Evolutionary conservation across 2,888 invertebrate species (phyloP), one percentile per base, ranked within the genome.

Genomic region (Dryomyza anilis): DNA sequence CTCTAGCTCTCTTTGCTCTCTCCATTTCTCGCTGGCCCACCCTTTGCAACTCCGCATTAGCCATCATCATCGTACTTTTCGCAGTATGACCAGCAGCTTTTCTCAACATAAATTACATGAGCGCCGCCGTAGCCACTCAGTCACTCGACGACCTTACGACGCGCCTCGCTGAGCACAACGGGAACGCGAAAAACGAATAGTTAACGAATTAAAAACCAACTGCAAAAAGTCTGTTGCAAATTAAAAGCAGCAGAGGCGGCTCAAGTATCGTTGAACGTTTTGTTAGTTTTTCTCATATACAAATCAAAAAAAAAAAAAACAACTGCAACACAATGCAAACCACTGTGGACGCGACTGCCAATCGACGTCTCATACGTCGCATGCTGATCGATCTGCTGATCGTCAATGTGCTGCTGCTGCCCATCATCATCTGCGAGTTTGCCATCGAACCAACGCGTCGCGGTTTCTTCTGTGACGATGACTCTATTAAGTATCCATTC

Each of bases 381-480:
- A 45, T 76, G 7, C 65, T 78, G 1, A 46, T 73, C 57, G 79
- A 79, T 48, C 67, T 79, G 12, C 63, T 78, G 2, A 65, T 80
- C 16, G 57, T 76, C 3, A 67, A 76, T 19, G 65, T 73, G 14
- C 70, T 80, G 7, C 0, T 66, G 1, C 72, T 80, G 59, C 78
- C 79, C 33, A 69, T 76, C 21, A 66, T 67, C 43, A 69, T 79
- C 57, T 78, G 59, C 61, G 79, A 80, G 68, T 75, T 73, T 21
- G 74, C 60, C 12, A 68, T 78, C 14, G 78, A 79, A 46, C 79
- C 79, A 1, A 70, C 69, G 14, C 72, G 72, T 0, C 74, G 80
- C 1, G 79, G 79, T 30, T 79, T 79, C 73, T 79, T 80, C 65
- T 79, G 79, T 60, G 71, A 74, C 45, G 79, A 79, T 50, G 78